Evolutionary conservation across 2,888 invertebrate genomes (phyloP).

Genomic region (Melitaea athalia): DNA sequence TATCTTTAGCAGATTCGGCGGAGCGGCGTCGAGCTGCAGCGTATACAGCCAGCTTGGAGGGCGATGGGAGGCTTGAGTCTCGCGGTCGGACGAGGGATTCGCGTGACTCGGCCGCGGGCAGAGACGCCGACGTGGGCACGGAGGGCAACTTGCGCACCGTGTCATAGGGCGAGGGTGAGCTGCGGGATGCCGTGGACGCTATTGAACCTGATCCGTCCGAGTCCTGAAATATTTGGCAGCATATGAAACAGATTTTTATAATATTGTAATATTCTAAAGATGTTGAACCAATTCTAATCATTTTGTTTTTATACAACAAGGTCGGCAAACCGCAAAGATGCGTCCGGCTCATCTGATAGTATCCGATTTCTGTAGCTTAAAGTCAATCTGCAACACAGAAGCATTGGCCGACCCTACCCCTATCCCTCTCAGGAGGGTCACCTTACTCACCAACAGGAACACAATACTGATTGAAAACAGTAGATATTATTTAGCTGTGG

Average conservation of each 20-base stretch:
- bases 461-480: no score
- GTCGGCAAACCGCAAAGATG: no score
- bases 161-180: slow-evolving; percentile 74
- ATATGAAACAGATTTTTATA: background rate
- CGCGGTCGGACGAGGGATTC: slow-evolving; percentile 73
- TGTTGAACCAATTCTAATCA: no score
- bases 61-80: slow-evolving; percentile 83
- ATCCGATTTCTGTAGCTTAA: no score
- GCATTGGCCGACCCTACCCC: no score
- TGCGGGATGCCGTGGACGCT: slow-evolving; percentile 71
- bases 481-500: no score
- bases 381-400: no score
- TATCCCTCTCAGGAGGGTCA: no score
- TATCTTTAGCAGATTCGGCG: slow-evolving; percentile 83
- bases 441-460: no score
- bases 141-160: slow-evolving; percentile 73
- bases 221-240: slow-evolving; percentile 53
- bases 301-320: no score
- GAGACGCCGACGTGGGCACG: slow-evolving; percentile 75
- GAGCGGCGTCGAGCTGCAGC: slow-evolving; percentile 78
- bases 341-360: no score
- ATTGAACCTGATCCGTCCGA: slow-evolving; percentile 77
- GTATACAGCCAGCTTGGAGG: slow-evolving; percentile 84
- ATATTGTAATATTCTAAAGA: background rate
- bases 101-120: slow-evolving; percentile 77